A percentile compares a stretch with the other conserved stretches of the same genome.
phyloP scores from a whole-genome alignment of 1,140 invertebrate genomes.

The Drosophila triauraria region DNA sequence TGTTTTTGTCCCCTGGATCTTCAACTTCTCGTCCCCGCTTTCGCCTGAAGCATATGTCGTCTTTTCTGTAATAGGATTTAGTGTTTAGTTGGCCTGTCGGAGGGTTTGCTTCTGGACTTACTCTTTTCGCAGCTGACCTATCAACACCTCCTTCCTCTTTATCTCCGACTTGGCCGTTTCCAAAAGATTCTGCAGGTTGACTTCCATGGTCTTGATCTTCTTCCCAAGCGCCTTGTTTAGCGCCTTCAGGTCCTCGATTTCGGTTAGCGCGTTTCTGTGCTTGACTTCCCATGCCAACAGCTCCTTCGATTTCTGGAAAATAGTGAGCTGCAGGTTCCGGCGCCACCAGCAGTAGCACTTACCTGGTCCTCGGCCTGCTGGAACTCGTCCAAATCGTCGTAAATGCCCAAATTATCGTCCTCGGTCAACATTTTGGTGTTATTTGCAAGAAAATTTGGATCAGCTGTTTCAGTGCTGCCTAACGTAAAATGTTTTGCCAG shows the following conservation, averaged over 20 bases:
- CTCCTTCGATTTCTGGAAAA: slow-evolving; percentile 74
- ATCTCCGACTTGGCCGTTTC: slow-evolving; percentile 74
- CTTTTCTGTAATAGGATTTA: slow-evolving; percentile 51
- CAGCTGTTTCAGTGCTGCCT: neutral
- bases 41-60: slow-evolving; percentile 77
- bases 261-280: slow-evolving; percentile 39
- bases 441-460: neutral
- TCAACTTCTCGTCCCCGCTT: slow-evolving; percentile 23
- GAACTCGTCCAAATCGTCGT: slow-evolving; percentile 79
- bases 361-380: slow-evolving; percentile 70
- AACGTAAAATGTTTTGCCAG: neutral
- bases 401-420: slow-evolving; percentile 72
- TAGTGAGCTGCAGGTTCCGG: neutral
- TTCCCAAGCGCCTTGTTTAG: slow-evolving; percentile 64
- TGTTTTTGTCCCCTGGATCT: neutral
- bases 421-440: slow-evolving; percentile 49
- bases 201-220: slow-evolving; percentile 71
- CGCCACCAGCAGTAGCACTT: neutral
- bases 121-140: slow-evolving; percentile 74
- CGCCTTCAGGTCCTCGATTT: slow-evolving; percentile 46
- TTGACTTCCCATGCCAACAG: slow-evolving; percentile 61
- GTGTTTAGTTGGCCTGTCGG: neutral
- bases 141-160: slow-evolving; percentile 70
- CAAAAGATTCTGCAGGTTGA: slow-evolving; percentile 73
- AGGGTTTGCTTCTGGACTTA: slow-evolving; percentile 29